Base-by-base conservation (phyloP, 2,113 vertebrate species). In the Halcyon senegalensis region DNA sequence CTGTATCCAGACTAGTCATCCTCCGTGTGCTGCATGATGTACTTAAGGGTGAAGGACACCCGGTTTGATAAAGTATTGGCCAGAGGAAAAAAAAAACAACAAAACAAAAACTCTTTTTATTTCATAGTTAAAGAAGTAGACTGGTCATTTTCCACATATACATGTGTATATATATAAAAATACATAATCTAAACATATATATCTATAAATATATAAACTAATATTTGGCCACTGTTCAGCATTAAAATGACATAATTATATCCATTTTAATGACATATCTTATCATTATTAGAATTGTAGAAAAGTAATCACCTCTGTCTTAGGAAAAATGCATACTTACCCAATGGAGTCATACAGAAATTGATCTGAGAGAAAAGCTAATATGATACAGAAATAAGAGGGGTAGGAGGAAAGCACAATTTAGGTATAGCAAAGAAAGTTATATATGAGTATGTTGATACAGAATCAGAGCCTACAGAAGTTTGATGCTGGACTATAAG, bases 381-480 rank as follows among this genome's bases (percentile, higher is more conserved):
- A 25, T 41, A 13, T 6, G 5, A 37, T 1, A 5, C 5, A 59
- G 16, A 88, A 95, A 55, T 62, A 74, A 81, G 14, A 7, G 7
- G 1, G 1, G 5, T 2, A 2, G 5, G 5, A 1, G 2, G 6
- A 10, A 48, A 84, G 23, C 9, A 37, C 2, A 74, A 27, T 66
- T 73, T 10, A 59, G 9, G 5, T 23, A 59, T 16, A 53, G 9
- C 28, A 69, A 31, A 87, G 25, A 23, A 17, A 44, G 11, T 4
- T 24, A 53, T 7, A 16, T 48, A 56, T 35, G 3, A 3, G 0
- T 4, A 4, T 70, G 20, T 27, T 75, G 39, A 56, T 56, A 35
- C 7, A 46, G 33, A 37, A 43, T 43, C 43, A 69, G 30, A 91
- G 19, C 31, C 27, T 58, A 20, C 51, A 82, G 44, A 68, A 41